Evolutionary conservation across 1,140 invertebrate genomes (phyloP).

Genomic region (Penaeus vannamei): DNA sequence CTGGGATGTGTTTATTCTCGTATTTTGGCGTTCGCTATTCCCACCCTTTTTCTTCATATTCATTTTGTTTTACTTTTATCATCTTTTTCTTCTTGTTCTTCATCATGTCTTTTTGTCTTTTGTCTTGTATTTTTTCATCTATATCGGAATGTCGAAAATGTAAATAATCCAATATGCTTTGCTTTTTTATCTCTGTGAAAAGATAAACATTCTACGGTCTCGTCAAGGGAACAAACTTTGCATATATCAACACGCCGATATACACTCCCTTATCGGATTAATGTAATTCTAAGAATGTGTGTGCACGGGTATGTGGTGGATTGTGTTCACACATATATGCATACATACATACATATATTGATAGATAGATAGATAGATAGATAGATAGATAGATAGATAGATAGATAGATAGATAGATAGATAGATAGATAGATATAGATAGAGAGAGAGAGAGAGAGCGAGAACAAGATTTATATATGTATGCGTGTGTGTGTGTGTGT

Average conservation of each 20-base stretch:
- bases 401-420: conserved; percentile 15
- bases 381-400: too few relatives aligned
- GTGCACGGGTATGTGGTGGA: background rate
- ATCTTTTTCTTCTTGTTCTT: background rate
- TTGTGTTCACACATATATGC: background rate
- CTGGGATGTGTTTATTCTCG: background rate
- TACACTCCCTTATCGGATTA: too few relatives aligned
- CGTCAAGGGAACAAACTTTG: too few relatives aligned
- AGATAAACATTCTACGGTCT: too few relatives aligned
- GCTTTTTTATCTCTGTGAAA: too few relatives aligned
- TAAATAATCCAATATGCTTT: too few relatives aligned
- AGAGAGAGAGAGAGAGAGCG: too few relatives aligned
- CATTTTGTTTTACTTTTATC: background rate
- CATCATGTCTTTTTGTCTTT: background rate
- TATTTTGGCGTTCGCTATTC: background rate
- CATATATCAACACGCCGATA: too few relatives aligned
- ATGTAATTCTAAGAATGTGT: background rate
- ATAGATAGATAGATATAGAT: conserved; percentile 22
- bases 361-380: too few relatives aligned
- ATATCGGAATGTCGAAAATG: background rate
- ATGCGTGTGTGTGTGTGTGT: background rate
- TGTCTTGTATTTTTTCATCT: background rate
- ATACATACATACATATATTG: conserved; percentile 1
- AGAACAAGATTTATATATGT: background rate
- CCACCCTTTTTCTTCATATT: background rate